Evolutionary conservation across 2,797 vertebrate genomes (phyloP).

Genomic region (Babyrousa celebensis): DNA sequence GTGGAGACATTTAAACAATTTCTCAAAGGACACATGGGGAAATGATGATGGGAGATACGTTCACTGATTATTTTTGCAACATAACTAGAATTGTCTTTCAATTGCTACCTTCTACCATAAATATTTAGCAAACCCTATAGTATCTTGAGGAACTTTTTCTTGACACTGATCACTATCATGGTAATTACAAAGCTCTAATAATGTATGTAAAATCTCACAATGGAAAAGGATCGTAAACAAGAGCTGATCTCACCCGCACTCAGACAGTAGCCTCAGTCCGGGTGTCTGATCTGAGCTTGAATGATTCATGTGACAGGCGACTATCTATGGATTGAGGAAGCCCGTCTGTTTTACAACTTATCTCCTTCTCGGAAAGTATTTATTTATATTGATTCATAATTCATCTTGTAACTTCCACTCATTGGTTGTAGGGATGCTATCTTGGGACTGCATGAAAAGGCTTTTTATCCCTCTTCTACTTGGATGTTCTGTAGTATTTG

Average conservation of each 20-base stretch:
- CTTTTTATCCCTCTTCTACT: neutral
- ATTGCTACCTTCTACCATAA: conserved; percentile 17
- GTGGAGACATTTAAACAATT: conserved; percentile 35
- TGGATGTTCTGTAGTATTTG: conserved; percentile 11
- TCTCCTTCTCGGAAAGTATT: conserved; percentile 14
- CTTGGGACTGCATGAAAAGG: neutral
- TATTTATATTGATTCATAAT: conserved; percentile 43
- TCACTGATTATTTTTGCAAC: conserved; percentile 9
- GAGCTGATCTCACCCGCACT: neutral
- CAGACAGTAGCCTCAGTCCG: neutral
- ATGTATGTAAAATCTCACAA: neutral
- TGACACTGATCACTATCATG: neutral
- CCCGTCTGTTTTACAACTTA: neutral
- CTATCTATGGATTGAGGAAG: neutral
- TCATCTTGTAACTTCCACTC: neutral
- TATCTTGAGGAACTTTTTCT: neutral
- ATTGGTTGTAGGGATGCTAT: neutral
- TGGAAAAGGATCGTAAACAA: neutral
- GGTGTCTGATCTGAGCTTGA: neutral
- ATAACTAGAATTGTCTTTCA: conserved; percentile 47
- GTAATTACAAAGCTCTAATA: conserved; percentile 22
- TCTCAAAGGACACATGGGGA: neutral
- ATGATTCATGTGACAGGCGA: neutral
- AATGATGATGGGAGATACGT: neutral
- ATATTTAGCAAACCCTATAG: neutral